phyloP scores from a whole-genome alignment of 2,888 invertebrate genomes.

The Nemapogon koenigi region DNA sequence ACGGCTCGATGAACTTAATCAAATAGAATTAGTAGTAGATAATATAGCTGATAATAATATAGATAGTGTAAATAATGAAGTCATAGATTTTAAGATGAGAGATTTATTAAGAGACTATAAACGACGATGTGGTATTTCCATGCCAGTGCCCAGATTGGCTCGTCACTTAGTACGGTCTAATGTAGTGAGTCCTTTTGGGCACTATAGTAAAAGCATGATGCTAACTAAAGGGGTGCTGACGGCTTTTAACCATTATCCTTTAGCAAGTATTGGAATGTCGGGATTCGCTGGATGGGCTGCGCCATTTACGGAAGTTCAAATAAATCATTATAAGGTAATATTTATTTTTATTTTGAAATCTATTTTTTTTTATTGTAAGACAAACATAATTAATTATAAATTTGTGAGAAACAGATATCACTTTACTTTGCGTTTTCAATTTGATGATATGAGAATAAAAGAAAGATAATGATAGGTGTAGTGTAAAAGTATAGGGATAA shows the following conservation, averaged over 20 bases:
- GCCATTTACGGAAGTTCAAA: slow-evolving; percentile 63
- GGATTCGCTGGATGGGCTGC: slow-evolving; percentile 64
- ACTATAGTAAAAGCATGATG: slow-evolving; percentile 76
- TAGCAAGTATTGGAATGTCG: slow-evolving; percentile 64
- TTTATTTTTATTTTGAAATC: not conserved
- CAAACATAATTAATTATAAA: too few relatives aligned
- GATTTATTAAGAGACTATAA: slow-evolving; percentile 24
- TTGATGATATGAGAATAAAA: too few relatives aligned
- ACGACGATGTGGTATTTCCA: slow-evolving; percentile 30
- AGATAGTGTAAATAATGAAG: slow-evolving; percentile 29
- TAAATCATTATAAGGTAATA: slow-evolving; percentile 71
- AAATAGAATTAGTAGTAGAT: slow-evolving; percentile 36
- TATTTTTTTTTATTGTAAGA: too few relatives aligned
- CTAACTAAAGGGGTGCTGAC: slow-evolving; percentile 69
- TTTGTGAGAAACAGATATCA: too few relatives aligned
- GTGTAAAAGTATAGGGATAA: too few relatives aligned
- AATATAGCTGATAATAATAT: slow-evolving; percentile 9
- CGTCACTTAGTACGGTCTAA: slow-evolving; percentile 60
- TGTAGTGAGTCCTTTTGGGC: slow-evolving; percentile 66
- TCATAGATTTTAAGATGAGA: slow-evolving; percentile 28
- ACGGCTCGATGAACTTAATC: slow-evolving; percentile 36
- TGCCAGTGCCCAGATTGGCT: slow-evolving; percentile 45
- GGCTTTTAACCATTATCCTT: slow-evolving; percentile 78
- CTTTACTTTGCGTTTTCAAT: too few relatives aligned
- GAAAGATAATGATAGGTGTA: too few relatives aligned